Conservation (phyloP, 2,113 vertebrate genomes). For the Cyrtonyx montezumae region DNA sequence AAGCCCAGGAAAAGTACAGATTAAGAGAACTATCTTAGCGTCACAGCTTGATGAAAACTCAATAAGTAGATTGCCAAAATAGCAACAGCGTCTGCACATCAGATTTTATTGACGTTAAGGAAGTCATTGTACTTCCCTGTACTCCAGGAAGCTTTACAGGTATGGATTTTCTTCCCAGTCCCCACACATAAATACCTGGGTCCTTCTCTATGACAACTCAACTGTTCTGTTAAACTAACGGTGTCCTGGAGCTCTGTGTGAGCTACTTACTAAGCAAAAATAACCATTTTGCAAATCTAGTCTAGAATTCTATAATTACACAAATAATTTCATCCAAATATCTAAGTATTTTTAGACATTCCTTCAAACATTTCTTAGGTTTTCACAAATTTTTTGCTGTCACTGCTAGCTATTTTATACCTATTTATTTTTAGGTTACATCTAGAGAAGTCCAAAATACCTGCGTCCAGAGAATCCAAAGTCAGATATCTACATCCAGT, state of each 20-base stretch:
- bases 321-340: background rate
- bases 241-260: background rate
- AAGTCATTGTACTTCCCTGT: background rate
- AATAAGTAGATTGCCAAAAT: background rate
- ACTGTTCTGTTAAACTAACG: background rate
- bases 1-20: background rate
- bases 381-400: background rate
- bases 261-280: background rate
- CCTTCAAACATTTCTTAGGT: background rate
- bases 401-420: background rate
- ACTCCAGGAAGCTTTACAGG: background rate
- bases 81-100: background rate
- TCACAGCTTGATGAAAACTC: background rate
- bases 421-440: background rate
- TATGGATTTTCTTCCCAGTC: background rate
- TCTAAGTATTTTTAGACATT: background rate
- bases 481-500: background rate
- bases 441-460: background rate
- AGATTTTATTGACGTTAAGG: background rate
- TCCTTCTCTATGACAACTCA: background rate
- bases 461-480: background rate
- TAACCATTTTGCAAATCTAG: background rate
- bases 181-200: background rate
- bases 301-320: rapidly evolving
- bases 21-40: background rate